A percentile compares a stretch with the other conserved stretches of the same genome.
Evolutionary conservation across 2,797 vertebrate genomes (phyloP).

Genomic region (Ataeniobius toweri): DNA sequence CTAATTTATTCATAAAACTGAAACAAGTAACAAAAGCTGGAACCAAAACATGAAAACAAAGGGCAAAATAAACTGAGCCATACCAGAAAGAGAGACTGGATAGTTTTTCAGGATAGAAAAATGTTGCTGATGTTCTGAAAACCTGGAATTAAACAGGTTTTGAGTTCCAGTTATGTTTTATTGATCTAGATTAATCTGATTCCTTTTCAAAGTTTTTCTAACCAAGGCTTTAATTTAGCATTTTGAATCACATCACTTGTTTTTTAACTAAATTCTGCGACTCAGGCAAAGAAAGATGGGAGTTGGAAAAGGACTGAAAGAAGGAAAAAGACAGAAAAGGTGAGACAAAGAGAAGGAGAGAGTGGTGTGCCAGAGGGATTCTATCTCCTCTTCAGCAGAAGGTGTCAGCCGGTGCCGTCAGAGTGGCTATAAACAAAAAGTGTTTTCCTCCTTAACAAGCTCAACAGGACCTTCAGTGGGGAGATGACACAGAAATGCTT

Average conservation of each 20-base stretch:
- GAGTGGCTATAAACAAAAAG: constrained; percentile 79
- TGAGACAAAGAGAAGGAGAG: constrained; percentile 35
- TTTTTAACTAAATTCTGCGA: constrained; percentile 46
- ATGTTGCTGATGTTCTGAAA: background rate
- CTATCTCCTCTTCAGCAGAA: constrained; percentile 73
- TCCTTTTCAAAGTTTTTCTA: constrained; percentile 24
- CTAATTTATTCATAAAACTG: too few species aligned
- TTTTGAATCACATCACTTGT: constrained; percentile 40
- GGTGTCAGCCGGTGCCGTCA: constrained; percentile 72
- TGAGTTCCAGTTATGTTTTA: constrained; percentile 23
- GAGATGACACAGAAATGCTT: constrained; percentile 77
- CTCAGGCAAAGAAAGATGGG: background rate
- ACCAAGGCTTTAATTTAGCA: constrained; percentile 26
- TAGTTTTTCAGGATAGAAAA: background rate
- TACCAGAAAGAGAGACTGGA: too few species aligned
- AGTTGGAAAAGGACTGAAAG: constrained; percentile 1
- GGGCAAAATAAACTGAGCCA: background rate
- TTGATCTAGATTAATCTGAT: constrained; percentile 58
- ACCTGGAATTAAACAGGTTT: background rate
- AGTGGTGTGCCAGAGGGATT: constrained; percentile 56
- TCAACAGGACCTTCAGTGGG: constrained; percentile 79
- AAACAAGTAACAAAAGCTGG: background rate
- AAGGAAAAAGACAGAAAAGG: constrained; percentile 22
- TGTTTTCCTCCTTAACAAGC: constrained; percentile 83
- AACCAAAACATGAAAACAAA: background rate